Conservation (phyloP, 2,797 vertebrate species). For the Liasis olivaceus region DNA sequence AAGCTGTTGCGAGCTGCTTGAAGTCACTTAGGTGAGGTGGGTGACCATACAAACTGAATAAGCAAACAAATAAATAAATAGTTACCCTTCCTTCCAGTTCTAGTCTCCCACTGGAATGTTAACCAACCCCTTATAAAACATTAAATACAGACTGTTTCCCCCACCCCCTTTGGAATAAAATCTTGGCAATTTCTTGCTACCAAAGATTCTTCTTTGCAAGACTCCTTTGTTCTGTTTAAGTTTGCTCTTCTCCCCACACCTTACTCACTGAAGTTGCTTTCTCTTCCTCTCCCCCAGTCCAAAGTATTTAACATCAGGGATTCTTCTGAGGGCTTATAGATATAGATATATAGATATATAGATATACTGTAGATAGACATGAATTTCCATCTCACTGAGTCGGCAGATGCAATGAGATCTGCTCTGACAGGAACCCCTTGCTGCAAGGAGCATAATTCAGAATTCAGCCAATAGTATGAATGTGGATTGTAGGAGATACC, state of each 20-base stretch:
- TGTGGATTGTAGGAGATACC: neutral
- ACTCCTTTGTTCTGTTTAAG: neutral
- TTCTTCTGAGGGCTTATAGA: conserved; percentile 81
- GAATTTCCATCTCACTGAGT: conserved; percentile 85
- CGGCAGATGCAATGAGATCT: conserved; percentile 82
- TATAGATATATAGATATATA: conserved; percentile 20
- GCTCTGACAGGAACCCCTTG: conserved; percentile 82
- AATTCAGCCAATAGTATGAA: conserved; percentile 75
- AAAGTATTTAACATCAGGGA: conserved; percentile 80
- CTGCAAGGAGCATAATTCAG: conserved; percentile 81
- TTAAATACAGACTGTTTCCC: too few species aligned
- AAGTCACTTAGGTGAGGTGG: too few species aligned
- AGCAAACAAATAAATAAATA: conserved; percentile 29
- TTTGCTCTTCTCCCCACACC: too few species aligned
- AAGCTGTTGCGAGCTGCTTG: too few species aligned
- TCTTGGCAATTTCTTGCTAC: too few species aligned
- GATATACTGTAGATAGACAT: conserved; percentile 70
- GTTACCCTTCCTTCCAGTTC: conserved; percentile 63
- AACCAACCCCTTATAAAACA: too few species aligned
- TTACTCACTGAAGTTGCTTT: too few species aligned
- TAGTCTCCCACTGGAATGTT: conserved; percentile 21
- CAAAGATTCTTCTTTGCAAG: too few species aligned
- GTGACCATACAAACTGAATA: too few species aligned
- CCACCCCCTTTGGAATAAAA: too few species aligned
- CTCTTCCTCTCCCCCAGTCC: conserved; percentile 60